Base-by-base conservation (phyloP, 1,140 invertebrate species). In the Nebria ingens region DNA sequence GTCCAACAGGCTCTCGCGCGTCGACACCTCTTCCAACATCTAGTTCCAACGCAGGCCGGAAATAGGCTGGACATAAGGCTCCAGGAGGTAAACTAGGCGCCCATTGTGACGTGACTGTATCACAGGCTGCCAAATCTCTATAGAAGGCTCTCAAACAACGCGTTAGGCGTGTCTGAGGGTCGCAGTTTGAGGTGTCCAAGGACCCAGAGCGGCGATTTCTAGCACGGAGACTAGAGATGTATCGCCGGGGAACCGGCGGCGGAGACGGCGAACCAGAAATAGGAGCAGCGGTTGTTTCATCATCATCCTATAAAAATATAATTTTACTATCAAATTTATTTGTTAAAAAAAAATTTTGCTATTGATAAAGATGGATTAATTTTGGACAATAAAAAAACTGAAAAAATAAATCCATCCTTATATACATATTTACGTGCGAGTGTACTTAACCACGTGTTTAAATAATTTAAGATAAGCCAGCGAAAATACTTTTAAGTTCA, bases 141-240 rank as follows among this genome's bases (percentile, higher is more conserved):
- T 65, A 61, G 55, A 65, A 63, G 19, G 61, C 62, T 19, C 60
- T 52, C 19, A 65, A 52, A 52, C 62, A 64, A 11, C 64, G 9
- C 9, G 40, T 45, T 4, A 51, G 11, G 59, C 54, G 0, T 63
- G 52, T 21, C 58, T 40, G 2, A 58, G 55, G 45, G 62, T 25
- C 0, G 63, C 50, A 51, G 21, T 20, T 51, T 51, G 19, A 6
- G 4, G 19, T 51, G 17, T 21, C 19, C 17, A 21, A 21, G 2
- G 19, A 22, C 12, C 50, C 19, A 9, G 19, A 21, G 21, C 19
- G 21, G 17, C 19, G 9, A 20, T 51, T 21, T 21, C 50, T 19
- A 17, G 40, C 40, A 17, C 40, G 40, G 3, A 51, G 15, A 20
- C 19, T 21, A 4, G 50, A 51, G 9, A 51, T 51, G 50, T 51